Conservation (phyloP, 2,888 invertebrate species). For the Ariolimax columbianus region DNA sequence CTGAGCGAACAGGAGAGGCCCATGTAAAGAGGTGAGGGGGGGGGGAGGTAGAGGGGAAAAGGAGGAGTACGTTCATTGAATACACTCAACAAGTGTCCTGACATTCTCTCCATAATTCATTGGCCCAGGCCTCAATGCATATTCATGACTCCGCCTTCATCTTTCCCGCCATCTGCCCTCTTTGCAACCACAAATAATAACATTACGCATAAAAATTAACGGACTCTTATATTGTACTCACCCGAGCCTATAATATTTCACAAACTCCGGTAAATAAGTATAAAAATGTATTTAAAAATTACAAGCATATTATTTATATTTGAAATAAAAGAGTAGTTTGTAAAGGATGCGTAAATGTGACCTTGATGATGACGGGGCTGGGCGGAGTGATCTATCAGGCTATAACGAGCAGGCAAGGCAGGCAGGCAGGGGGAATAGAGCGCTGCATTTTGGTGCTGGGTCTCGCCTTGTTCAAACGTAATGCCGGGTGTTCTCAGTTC, state of each 20-base stretch:
- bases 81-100: slow-evolving; percentile 41
- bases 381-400: slow-evolving; percentile 14
- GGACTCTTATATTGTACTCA: background rate
- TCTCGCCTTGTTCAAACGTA: slow-evolving; percentile 11
- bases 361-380: slow-evolving; percentile 41
- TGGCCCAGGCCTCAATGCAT: slow-evolving; percentile 11
- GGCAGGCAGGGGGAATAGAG: too few relatives aligned
- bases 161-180: slow-evolving; percentile 45
- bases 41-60: slow-evolving; percentile 16
- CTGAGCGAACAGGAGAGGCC: background rate
- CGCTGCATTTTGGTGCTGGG: slow-evolving; percentile 16
- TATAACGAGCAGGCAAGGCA: slow-evolving; percentile 43
- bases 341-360: slow-evolving; percentile 45
- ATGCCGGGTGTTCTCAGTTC: slow-evolving; percentile 49
- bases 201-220: background rate
- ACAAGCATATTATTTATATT: background rate
- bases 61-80: slow-evolving; percentile 38
- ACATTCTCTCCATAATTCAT: background rate
- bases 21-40: slow-evolving; percentile 12
- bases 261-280: background rate
- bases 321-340: background rate
- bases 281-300: background rate
- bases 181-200: background rate
- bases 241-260: background rate
- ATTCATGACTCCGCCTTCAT: slow-evolving; percentile 39